Evolutionary conservation across 2,888 invertebrate species (phyloP).

Genomic region (Conus canariensis): DNA sequence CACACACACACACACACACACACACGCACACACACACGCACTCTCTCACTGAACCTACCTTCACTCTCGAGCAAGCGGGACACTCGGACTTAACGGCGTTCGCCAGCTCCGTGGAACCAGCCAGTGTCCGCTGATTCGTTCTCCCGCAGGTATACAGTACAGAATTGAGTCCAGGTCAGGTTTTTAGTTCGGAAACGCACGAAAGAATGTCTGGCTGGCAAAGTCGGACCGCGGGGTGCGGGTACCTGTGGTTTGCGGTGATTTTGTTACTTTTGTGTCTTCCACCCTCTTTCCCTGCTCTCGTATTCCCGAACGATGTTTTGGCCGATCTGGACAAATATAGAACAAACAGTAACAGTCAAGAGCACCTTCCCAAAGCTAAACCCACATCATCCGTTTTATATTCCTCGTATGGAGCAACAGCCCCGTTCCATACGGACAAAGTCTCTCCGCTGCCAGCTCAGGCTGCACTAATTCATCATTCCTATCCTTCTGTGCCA

Average conservation of each 20-base stretch:
- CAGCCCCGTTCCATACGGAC: neutral
- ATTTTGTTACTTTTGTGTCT: conserved; percentile 28
- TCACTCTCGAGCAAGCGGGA: neutral
- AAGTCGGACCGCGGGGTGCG: neutral
- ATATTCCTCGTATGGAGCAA: neutral
- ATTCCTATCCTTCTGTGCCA: conserved; percentile 3
- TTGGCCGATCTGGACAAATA: conserved; percentile 29
- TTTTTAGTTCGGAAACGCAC: neutral
- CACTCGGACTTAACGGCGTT: neutral
- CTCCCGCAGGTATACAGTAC: neutral
- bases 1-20: neutral
- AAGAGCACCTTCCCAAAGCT: conserved; percentile 11
- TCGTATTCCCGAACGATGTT: conserved; percentile 35
- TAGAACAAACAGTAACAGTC: conserved; percentile 14
- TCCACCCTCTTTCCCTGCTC: conserved; percentile 29
- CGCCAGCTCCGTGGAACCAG: neutral
- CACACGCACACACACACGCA: neutral
- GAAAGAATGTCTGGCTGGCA: neutral
- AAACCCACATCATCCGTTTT: neutral
- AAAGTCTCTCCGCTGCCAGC: neutral
- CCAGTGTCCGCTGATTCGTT: neutral
- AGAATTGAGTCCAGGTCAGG: no score
- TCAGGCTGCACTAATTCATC: neutral
- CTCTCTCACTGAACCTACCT: neutral
- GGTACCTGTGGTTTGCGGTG: conserved; percentile 26